A percentile compares a stretch with the other conserved stretches of the same genome.
phyloP scores from a whole-genome alignment of 2,888 invertebrate species.

The Dasypogon diadema region DNA sequence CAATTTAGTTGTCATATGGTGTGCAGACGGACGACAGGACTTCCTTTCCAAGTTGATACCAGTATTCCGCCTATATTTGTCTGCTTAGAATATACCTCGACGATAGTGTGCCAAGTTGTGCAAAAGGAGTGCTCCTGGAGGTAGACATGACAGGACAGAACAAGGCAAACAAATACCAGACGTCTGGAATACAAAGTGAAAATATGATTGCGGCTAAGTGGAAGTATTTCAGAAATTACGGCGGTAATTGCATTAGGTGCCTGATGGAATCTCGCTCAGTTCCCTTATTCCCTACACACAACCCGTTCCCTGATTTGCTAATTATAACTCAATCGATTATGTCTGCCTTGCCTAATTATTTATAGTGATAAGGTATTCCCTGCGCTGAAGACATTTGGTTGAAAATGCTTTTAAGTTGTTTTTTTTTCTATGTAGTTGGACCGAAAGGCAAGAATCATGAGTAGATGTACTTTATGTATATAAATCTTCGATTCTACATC shows the following conservation, averaged over 20 bases:
- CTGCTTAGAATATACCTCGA: neutral
- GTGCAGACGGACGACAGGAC: slow-evolving; percentile 24
- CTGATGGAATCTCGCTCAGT: neutral
- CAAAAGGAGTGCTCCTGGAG: slow-evolving; percentile 5
- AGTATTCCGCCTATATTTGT: neutral
- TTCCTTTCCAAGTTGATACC: slow-evolving; percentile 36
- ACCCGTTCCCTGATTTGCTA: neutral
- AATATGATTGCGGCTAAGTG: slow-evolving; percentile 46
- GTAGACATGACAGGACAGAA: slow-evolving; percentile 36
- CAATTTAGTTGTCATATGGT: slow-evolving; percentile 48
- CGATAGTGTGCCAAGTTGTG: slow-evolving; percentile 3
- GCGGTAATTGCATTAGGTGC: slow-evolving; percentile 32
- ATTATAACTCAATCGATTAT: slow-evolving; percentile 14
- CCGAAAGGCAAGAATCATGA: too few species aligned
- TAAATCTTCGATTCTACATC: slow-evolving; percentile 27
- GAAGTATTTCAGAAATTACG: slow-evolving; percentile 32
- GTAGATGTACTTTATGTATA: too few species aligned
- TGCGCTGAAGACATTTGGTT: too few species aligned
- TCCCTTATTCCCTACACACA: neutral
- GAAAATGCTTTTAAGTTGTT: too few species aligned
- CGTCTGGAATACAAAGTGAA: slow-evolving; percentile 44
- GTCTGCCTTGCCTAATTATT: too few species aligned
- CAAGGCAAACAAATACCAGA: slow-evolving; percentile 40
- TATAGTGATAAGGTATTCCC: too few species aligned
- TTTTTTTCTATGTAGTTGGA: too few species aligned